A percentile compares a stretch with the other conserved stretches of the same genome.
phyloP scores from a whole-genome alignment of 2,113 vertebrate species.

The Periophthalmus modestus region DNA sequence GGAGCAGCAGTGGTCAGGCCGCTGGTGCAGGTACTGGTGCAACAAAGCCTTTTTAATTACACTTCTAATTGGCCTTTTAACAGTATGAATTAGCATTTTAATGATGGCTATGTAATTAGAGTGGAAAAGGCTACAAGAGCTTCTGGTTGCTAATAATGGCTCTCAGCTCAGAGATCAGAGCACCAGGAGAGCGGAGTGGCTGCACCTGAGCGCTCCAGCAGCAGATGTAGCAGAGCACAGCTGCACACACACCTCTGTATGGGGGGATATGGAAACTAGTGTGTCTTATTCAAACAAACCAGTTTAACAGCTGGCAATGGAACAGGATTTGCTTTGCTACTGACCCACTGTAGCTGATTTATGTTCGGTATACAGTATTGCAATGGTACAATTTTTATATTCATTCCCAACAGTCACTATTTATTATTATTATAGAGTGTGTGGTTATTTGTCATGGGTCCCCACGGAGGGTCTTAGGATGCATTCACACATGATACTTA shows the following conservation, averaged over 20 bases:
- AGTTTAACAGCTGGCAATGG: constrained; percentile 2
- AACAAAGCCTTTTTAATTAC: constrained; percentile 79
- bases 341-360: background rate
- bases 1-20: constrained; percentile 59
- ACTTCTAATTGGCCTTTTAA: constrained; percentile 78
- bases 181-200: constrained; percentile 66
- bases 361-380: background rate
- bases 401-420: background rate
- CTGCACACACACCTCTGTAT: constrained; percentile 19
- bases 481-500: too few species aligned
- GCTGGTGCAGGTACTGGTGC: constrained; percentile 68
- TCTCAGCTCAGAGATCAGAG: constrained; percentile 71
- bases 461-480: too few species aligned
- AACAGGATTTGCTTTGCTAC: background rate
- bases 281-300: constrained; percentile 11
- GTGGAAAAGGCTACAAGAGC: constrained; percentile 70
- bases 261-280: constrained; percentile 4
- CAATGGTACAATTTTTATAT: background rate
- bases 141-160: constrained; percentile 68
- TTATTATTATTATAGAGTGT: background rate
- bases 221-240: constrained; percentile 50
- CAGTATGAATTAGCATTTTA: constrained; percentile 78
- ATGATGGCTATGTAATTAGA: constrained; percentile 77
- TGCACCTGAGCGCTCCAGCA: constrained; percentile 62
- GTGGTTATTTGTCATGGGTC: too few species aligned